Conservation (phyloP, 2,113 vertebrate species). For the Istiophorus platypterus region DNA sequence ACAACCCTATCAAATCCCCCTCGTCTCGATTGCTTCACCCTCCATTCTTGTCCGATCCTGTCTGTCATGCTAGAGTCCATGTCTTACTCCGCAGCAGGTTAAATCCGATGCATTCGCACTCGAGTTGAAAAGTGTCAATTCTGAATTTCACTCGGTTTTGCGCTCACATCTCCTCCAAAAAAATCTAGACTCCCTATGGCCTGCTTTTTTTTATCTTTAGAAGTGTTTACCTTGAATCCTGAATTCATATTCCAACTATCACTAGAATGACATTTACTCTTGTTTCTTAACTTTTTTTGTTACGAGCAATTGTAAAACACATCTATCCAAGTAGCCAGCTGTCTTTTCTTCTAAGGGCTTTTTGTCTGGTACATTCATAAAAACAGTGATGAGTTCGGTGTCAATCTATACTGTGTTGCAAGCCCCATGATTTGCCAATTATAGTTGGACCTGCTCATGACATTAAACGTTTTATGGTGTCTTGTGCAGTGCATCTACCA, state of each 20-base stretch:
- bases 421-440: not conserved
- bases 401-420: not conserved
- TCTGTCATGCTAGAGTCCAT: not conserved
- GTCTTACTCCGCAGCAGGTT: not conserved
- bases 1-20: slow-evolving; percentile 20
- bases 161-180: not conserved
- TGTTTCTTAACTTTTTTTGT: not conserved
- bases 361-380: too few relatives aligned
- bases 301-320: not conserved
- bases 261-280: not conserved
- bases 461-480: too few relatives aligned
- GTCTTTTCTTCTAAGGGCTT: too few relatives aligned
- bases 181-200: not conserved
- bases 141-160: too few relatives aligned
- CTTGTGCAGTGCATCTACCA: too few relatives aligned
- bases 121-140: too few relatives aligned
- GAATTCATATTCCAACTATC: slow-evolving; percentile 18
- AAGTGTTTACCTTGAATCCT: not conserved
- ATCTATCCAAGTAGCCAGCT: not conserved
- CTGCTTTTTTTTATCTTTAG: too few relatives aligned
- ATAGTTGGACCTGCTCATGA: not conserved
- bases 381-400: not conserved
- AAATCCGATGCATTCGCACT: too few relatives aligned
- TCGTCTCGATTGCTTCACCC: not conserved
- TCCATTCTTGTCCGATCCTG: not conserved